Percentiles rank a stretch among this genome's conserved stretches.
Evolutionary conservation across 1,140 invertebrate genomes (phyloP).

Genomic region (Orchestia grillus): DNA sequence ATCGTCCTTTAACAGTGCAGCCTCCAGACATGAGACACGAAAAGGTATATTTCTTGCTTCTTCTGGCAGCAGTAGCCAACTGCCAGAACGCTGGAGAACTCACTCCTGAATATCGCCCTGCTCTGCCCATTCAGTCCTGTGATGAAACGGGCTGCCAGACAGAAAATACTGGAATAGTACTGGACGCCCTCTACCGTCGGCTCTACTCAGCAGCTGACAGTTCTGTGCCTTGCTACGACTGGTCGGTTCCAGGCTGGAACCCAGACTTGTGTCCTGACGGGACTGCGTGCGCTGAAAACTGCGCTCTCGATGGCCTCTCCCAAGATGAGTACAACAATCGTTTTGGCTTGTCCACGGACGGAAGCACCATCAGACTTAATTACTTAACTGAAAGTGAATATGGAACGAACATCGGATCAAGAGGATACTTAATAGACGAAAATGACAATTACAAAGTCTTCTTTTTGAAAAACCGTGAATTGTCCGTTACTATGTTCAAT

Average conservation of each 20-base stretch:
- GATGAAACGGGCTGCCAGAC: slow-evolving; percentile 29
- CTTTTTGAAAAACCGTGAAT: slow-evolving; percentile 28
- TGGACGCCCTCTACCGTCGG: neutral
- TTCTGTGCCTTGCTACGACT: slow-evolving; percentile 2
- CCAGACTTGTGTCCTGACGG: slow-evolving; percentile 28
- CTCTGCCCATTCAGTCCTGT: neutral
- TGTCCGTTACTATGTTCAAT: neutral
- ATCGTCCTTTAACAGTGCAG: neutral
- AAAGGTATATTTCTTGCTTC: neutral
- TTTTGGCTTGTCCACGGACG: neutral
- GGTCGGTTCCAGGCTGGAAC: neutral
- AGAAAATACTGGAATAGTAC: neutral
- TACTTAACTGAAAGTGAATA: slow-evolving; percentile 3
- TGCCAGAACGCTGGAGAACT: slow-evolving; percentile 16
- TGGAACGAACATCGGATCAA: neutral
- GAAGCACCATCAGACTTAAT: neutral
- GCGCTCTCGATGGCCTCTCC: slow-evolving; percentile 9
- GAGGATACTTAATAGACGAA: neutral
- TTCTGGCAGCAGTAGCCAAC: neutral
- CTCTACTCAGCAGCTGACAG: slow-evolving; percentile 25
- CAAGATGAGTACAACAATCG: neutral
- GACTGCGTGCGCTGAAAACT: neutral
- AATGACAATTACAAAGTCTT: slow-evolving; percentile 25
- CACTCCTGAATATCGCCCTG: neutral
- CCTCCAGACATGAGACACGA: neutral